A percentile compares a stretch with the other conserved stretches of the same genome.
Conservation (phyloP, 2,113 vertebrate genomes). For the Chionodraco myersi region DNA sequence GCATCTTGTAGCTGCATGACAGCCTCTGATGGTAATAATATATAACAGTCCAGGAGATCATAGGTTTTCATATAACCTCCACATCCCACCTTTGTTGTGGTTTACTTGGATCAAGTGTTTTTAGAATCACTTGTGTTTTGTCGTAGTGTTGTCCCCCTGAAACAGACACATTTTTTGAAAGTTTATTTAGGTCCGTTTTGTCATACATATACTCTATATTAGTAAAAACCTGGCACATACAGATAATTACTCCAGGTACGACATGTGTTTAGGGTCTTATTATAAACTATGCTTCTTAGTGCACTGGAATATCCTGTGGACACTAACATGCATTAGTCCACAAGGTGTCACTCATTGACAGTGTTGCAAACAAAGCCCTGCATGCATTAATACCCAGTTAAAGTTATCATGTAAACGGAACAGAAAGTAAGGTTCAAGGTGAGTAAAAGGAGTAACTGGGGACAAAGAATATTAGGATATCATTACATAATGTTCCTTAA, state of each 20-base stretch:
- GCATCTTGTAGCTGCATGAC: conserved; percentile 17
- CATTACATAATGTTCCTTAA: too few relatives aligned
- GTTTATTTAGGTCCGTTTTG: neutral
- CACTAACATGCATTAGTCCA: conserved; percentile 43
- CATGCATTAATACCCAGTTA: neutral
- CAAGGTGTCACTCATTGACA: conserved; percentile 75
- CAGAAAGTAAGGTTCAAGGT: too few relatives aligned
- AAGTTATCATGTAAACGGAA: too few relatives aligned
- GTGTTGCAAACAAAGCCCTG: neutral
- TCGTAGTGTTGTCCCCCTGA: conserved; percentile 92
- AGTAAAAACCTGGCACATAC: too few relatives aligned
- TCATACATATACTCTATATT: too few relatives aligned
- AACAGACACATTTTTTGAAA: conserved; percentile 2
- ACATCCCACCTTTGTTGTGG: conserved; percentile 88
- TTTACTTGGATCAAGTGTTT: conserved; percentile 83
- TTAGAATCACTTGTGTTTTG: conserved; percentile 89
- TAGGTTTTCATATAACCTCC: conserved; percentile 83
- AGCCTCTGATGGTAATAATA: neutral
- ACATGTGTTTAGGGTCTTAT: neutral
- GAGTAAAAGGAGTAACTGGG: too few relatives aligned
- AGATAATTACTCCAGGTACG: too few relatives aligned
- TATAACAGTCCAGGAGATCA: conserved; percentile 7
- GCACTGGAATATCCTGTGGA: neutral
- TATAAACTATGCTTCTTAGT: neutral
- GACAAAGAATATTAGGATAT: neutral